Evolutionary conservation across 2,113 vertebrate genomes (phyloP), one percentile per base, ranked within the genome.

Genomic region (Hypanus sabinus): DNA sequence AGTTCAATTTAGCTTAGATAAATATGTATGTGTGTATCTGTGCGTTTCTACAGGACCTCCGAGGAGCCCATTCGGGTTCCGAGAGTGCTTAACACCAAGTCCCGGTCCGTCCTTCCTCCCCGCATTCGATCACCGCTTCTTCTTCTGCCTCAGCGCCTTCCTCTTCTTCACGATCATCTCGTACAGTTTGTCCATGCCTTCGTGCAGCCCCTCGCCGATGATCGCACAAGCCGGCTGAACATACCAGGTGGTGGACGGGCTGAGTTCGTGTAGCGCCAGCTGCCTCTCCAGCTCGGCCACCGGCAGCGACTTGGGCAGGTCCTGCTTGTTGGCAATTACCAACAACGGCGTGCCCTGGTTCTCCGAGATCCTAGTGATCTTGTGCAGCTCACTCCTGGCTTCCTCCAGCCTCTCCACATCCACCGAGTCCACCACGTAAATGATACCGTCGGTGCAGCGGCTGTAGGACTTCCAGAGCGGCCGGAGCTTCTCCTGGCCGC

Each of bases 381-480:
- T 99, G 96, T 99, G 98, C 94, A 99, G 97, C 94, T 99, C 98
- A 0, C 98, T 99, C 95, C 98, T 98, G 95, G 98, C 98, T 95
- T 99, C 98, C 96, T 99, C 98, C 95, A 99, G 96, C 92, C 98
- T 95, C 95, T 99, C 98, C 79, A 98, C 98, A 94, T 99, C 98
- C 95, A 99, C 98, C 0, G 98, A 99, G 97, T 99, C 98, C 97
- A 99, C 98, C 91, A 99, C 98, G 94, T 99, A 99, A 94, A 99
- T 99, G 96, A 99, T 99, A 81, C 98, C 98, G 76, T 99, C 98
- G 3, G 98, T 99, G 96, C 98, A 99, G 76, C 98, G 98, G 95
- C 98, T 99, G 96, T 99, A 99, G 10, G 98, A 99, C 95, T 99
- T 99, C 98, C 98, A 99, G 38, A 99, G 97, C 38, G 98, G 98